Conservation (phyloP, 1,140 invertebrate species). For the Neelides sp. region DNA sequence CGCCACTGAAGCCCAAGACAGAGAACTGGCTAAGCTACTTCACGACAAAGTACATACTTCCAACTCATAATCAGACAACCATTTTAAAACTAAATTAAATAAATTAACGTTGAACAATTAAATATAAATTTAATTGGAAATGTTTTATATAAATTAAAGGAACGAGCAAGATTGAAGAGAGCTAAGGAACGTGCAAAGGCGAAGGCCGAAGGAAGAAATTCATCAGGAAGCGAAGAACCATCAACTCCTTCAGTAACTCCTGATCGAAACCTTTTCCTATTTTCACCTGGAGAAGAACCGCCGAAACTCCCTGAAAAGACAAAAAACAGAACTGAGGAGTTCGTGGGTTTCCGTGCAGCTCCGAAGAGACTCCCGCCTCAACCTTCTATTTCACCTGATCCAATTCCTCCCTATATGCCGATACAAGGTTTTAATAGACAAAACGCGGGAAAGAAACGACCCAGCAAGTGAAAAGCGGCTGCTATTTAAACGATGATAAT, state of each 20-base stretch:
- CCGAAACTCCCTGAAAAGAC: conserved; percentile 26
- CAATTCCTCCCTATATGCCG: conserved; percentile 29
- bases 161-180: conserved; percentile 52
- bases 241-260: not conserved
- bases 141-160: conserved; percentile 35
- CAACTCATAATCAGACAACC: too few species aligned
- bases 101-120: not conserved
- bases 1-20: conserved; percentile 82
- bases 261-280: not conserved
- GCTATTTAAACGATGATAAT: too few species aligned
- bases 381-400: conserved; percentile 7
- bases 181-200: conserved; percentile 52
- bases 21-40: conserved; percentile 72
- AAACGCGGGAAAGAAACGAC: too few species aligned
- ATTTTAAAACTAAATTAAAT: conserved; percentile 5
- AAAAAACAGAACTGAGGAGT: conserved; percentile 1
- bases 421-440: conserved; percentile 25
- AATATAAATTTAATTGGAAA: not conserved
- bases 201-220: conserved; percentile 43
- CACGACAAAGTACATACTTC: conserved; percentile 56
- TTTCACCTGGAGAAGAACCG: not conserved
- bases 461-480: too few species aligned
- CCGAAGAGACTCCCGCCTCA: conserved; percentile 26
- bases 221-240: not conserved
- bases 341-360: conserved; percentile 21